Evolutionary conservation across 2,888 invertebrate species (phyloP), one percentile per base, ranked within the genome.

Genomic region (Cyclophora albipunctata): DNA sequence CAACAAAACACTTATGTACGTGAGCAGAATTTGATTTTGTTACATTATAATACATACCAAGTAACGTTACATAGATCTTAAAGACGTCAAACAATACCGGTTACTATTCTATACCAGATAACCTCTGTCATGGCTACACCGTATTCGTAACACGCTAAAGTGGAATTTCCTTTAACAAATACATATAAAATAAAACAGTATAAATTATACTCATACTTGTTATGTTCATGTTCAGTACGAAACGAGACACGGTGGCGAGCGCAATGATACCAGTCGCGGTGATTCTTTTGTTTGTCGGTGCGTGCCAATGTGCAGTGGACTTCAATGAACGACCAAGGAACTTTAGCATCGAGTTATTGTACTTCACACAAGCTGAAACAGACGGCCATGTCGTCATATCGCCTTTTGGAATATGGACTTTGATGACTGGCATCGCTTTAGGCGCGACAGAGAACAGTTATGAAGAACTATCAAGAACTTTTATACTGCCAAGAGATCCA

Each of bases 351-450:
- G 86, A 84, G 58, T 55, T 88, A 1, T 57, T 88, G n/a, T 75
- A 87, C 55, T 70, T 77, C 42, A 85, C 87, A 3, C 83, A 81
- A 33, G 55, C 66, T 7, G 77, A 83, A 55, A 79, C 79, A 0
- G 67, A 73, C 2, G 81, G 84, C 0, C 87, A 88, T 60, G 80
- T 86, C 0, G 87, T 87, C 50, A 79, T 88, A 50, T 86, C 88
- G 1, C 89, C 89, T 0, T 85, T 86, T 49, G 89, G 89, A 57
- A 82, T 89, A 61, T 89, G 89, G 89, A 83, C 79, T 5, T 60
- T 89, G n/a, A 75, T 89, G 81, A 82, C 85, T 0, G 86, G 84
- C 3, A 71, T 88, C 3, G 77, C 87, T 0, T 57, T 86, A 34
- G 88, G 88, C 20, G 81, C 86, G 2, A 70, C 78, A 0, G 84